Evolutionary conservation across 2,888 invertebrate genomes (phyloP), one percentile per base, ranked within the genome.

Genomic region (Nemoura dubitans): DNA sequence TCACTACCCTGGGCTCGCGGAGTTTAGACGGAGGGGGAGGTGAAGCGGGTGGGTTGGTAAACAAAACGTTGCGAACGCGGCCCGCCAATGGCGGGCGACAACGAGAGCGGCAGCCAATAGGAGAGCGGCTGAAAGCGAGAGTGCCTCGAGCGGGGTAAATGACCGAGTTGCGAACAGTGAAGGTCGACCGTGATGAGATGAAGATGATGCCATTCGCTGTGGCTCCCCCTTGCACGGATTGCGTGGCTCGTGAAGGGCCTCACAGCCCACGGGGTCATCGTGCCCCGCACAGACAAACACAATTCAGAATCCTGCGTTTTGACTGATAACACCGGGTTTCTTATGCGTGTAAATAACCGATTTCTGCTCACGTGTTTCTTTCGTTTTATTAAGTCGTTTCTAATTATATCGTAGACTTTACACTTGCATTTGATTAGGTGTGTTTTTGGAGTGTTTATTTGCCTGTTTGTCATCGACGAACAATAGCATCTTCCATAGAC

Each of bases 91-190:
- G 83, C n/a, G 27, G 6, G n/a, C 27, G 25, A 26, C 0, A 26
- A 0, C 81, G 30, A 1, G 28, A n/a, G 36, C 7, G 59, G 59
- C 59, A 59, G 59, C 59, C 59, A 59, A 59, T 59, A 14, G 59
- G 59, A 59, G 59, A 21, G 16, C 16, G 21, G 59, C 21, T 21
- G 59, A 84, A 29, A 84, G 59, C 59, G 59, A 84, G 84, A 84
- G 59, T 76, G 76, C 36, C 59, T 3, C 6, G 6, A 21, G 59
- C 59, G 59, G 43, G 84, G 84, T 84, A 84, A 76, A 76, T 25
- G 84, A 84, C 84, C 84, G 76, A 27, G 26, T 30, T 59, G 59
- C 59, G 59, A 59, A 59, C 59, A 59, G 84, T 84, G 84, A 84
- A 84, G 84, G 84, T 84, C 84, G 84, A n/a, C n/a, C 43, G 83